Evolutionary conservation across 2,888 invertebrate species (phyloP), one percentile per base, ranked within the genome.

Genomic region (Torymus aiolomorphi): DNA sequence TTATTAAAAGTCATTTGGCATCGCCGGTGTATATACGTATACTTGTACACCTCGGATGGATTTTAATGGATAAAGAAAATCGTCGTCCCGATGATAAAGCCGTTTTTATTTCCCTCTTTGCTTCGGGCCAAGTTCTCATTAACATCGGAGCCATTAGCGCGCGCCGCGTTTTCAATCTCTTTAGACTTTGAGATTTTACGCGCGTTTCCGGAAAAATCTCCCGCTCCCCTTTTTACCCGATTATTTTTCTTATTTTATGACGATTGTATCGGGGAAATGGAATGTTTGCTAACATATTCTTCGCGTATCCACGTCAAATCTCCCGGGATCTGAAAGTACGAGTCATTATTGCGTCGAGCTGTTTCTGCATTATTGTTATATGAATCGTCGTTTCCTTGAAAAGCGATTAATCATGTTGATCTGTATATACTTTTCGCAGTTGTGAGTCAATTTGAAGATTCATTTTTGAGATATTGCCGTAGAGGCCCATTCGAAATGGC

Each of bases 101-200:
- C 59, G 31, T 70, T 76, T 76, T 69, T 76, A 69, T 70, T 63
- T 73, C 52, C 8, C n/a, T n/a, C 20, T 52, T 31, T 49, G 14
- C 65, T 75, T 10, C n/a, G 14, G 24, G 31, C 51, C 57, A 56
- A 73, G 54, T 69, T 13, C 62, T 70, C 73, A 67, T 78, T 78
- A 73, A 61, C 79, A 75, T 79, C 18, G 31, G 13, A 73, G 51
- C 73, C 73, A 76, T 76, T 80, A 69, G 62, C 57, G 31, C 31
- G 11, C 63, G 5, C 5, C 31, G 66, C n/a, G 42, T 80, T 76
- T 76, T 69, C 72, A 76, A 76, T 76, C 76, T 80, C 31, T 31
- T 52, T 52, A 70, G 62, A 65, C 73, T 74, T 78, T 74, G 61
- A 61, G 42, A 78, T 74, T 78, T 74, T 70, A 51, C 52, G 42